Conservation (phyloP, 2,888 invertebrate species). For the Xylocampa areola region DNA sequence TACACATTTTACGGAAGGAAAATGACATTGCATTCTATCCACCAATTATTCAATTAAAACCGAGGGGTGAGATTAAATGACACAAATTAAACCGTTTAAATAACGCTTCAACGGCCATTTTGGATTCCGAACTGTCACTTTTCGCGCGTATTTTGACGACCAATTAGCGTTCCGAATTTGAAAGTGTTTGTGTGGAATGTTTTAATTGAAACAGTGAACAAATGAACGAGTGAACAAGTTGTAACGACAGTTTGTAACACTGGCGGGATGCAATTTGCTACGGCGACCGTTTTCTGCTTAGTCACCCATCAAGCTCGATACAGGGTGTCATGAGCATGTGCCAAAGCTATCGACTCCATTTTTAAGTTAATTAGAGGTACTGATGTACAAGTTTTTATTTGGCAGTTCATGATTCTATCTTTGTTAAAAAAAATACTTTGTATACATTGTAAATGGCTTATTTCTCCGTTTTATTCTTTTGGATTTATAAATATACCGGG, state of each 20-base stretch:
- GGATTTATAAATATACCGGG: not conserved
- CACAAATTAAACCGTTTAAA: slow-evolving; percentile 72
- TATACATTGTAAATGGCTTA: too few species aligned
- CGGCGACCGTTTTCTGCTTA: slow-evolving; percentile 69
- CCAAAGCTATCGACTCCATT: slow-evolving; percentile 34
- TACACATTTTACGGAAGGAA: slow-evolving; percentile 44
- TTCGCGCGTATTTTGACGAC: slow-evolving; percentile 72
- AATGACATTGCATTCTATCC: slow-evolving; percentile 67
- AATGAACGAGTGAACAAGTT: slow-evolving; percentile 67
- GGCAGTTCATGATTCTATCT: not conserved
- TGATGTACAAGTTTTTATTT: slow-evolving; percentile 26
- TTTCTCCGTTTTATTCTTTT: too few species aligned
- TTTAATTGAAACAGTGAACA: slow-evolving; percentile 63
- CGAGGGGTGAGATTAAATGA: slow-evolving; percentile 66
- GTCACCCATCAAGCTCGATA: slow-evolving; percentile 70
- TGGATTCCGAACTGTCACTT: slow-evolving; percentile 75
- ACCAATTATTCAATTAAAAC: slow-evolving; percentile 70
- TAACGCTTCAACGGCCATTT: slow-evolving; percentile 72
- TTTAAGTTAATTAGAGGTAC: slow-evolving; percentile 46
- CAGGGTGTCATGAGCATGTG: slow-evolving; percentile 52
- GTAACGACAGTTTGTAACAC: slow-evolving; percentile 63
- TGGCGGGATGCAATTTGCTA: slow-evolving; percentile 65
- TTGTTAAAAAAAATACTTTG: not conserved
- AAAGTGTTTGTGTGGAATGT: slow-evolving; percentile 64
- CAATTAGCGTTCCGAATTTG: slow-evolving; percentile 71